Percentiles rank a stretch among this genome's conserved stretches.
These are phyloP conservation scores for Eumaeus atala DNA, from an alignment of 1,140 invertebrate genomes.

Conservation along the genomic window DNA sequence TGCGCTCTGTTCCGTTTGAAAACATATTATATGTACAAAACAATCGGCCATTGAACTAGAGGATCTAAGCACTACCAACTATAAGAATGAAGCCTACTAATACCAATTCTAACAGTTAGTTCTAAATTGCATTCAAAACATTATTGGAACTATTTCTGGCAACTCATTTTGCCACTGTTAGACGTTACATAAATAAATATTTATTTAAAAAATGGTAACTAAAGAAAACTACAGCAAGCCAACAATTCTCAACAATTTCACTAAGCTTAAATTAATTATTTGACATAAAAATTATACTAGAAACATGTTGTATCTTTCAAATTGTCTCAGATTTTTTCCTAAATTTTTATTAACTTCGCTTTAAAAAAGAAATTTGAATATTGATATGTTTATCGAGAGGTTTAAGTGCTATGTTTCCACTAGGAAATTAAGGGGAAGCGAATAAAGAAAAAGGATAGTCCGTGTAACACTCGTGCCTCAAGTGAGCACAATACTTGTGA, in stretches of 20 bases:
- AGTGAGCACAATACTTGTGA: too few species aligned
- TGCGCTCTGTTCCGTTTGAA: not conserved
- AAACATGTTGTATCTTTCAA: too few species aligned
- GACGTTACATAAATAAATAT: constrained; percentile 9
- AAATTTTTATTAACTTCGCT: too few species aligned
- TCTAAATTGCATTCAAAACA: constrained; percentile 3
- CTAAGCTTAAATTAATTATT: too few species aligned
- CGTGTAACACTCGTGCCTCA: too few species aligned
- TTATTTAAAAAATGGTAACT: constrained; percentile 3
- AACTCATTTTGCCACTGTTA: not conserved
- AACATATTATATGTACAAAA: constrained; percentile 24
- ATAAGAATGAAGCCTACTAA: constrained; percentile 46
- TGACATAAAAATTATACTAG: too few species aligned
- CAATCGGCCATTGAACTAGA: constrained; percentile 5
- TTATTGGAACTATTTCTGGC: not conserved
- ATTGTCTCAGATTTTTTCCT: too few species aligned
- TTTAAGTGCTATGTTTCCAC: too few species aligned
- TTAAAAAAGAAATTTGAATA: too few species aligned
- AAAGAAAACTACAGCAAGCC: not conserved
- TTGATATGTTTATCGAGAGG: too few species aligned
- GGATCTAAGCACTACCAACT: constrained; percentile 27
- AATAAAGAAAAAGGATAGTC: too few species aligned
- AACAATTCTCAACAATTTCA: not conserved
- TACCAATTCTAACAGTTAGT: constrained; percentile 29
- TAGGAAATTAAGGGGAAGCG: too few species aligned